Base-by-base conservation (phyloP, 2,888 invertebrate genomes). In the Synanthedon tipuliformis region DNA sequence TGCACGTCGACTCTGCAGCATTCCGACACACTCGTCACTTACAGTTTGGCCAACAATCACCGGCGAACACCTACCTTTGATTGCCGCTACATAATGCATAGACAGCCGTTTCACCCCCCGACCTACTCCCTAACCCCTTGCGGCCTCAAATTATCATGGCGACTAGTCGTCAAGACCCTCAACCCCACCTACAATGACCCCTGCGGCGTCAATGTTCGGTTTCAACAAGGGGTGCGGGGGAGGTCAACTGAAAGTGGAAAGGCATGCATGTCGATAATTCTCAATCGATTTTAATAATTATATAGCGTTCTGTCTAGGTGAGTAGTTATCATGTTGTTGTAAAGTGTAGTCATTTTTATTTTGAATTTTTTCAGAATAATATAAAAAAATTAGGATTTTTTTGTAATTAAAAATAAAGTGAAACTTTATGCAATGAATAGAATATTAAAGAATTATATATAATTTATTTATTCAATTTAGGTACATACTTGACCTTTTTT, bases 11-110 rank as follows among this genome's bases (percentile, higher is more conserved):
- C 34, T 50, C 50, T 18, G 11, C 23, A 18, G 18, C 50, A 54
- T 50, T 13, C 1, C 53, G 48, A 48, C 56, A 56, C 34, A 60
- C 57, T 62, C 69, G 69, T 71, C 71, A 69, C 63, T 69, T 34
- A 34, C 65, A 66, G 59, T 61, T 58, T 60, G 59, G 61, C 63
- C 55, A 68, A 73, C 83, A 81, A 79, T 81, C 75, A 78, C 72
- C 75, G 61, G 60, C 67, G 65, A 65, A 80, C 81, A 83, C 80
- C 80, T 78, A 69, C 75, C 79, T 78, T 81, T 83, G 85, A 86
- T 84, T 85, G 81, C 75, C 74, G 70, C 81, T 84, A 80, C 79
- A 85, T 85, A 81, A 86, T 86, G 81, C 81, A 86, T 80, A 72
- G 72, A 71, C 73, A 66, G 56, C 65, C 59, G 66, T 59, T 61